phyloP scores from a whole-genome alignment of 2,113 vertebrate genomes.

The Petaurus breviceps region DNA sequence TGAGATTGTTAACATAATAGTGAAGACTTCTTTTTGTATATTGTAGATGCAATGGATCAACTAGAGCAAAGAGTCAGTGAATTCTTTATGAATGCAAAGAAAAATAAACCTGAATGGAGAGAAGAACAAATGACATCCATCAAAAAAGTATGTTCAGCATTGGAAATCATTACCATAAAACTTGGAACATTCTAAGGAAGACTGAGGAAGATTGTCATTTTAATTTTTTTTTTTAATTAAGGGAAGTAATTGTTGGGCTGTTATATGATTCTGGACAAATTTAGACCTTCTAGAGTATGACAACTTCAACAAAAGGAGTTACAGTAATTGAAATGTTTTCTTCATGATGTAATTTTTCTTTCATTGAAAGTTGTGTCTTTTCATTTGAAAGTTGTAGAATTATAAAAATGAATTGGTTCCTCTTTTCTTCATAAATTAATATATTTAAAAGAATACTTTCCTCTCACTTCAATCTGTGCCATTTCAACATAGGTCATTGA shows the following conservation, averaged over 20 bases:
- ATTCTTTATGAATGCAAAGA: constrained; percentile 98
- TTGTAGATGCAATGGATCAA: constrained; percentile 97
- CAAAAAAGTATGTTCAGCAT: constrained; percentile 91
- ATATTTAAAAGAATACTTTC: not conserved
- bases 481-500: not conserved
- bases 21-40: constrained; percentile 69
- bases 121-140: constrained; percentile 99
- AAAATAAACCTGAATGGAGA: constrained; percentile 99
- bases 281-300: constrained; percentile 22
- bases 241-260: constrained; percentile 37
- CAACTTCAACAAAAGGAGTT: constrained; percentile 53
- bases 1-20: constrained; percentile 46
- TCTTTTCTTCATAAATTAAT: not conserved
- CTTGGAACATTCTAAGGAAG: not conserved
- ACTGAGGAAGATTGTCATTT: constrained; percentile 45
- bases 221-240: constrained; percentile 50
- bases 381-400: constrained; percentile 16
- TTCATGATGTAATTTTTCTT: constrained; percentile 27
- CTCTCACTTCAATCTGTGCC: constrained; percentile 29
- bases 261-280: constrained; percentile 31
- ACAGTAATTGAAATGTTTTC: constrained; percentile 32
- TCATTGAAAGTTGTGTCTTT: constrained; percentile 9
- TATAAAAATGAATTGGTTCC: constrained; percentile 11
- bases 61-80: constrained; percentile 98
- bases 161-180: constrained; percentile 34